Evolutionary conservation across 2,888 invertebrate species (phyloP), one percentile per base, ranked within the genome.

Genomic region (Hybos culiciformis): DNA sequence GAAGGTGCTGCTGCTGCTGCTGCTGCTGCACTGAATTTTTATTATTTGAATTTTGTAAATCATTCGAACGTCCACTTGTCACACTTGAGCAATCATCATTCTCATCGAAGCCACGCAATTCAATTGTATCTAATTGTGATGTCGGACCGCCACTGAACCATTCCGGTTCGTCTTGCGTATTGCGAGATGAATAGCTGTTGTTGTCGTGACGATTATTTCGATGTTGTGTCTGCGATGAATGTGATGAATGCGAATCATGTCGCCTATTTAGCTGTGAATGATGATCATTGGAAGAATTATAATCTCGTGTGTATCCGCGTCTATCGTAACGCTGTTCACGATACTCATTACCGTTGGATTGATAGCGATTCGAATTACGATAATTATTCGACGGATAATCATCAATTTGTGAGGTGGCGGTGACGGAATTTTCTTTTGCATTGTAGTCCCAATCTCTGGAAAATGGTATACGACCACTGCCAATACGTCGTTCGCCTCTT

Each of bases 111-210:
- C 94, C 94, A 38, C 84, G 80, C 53, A 94, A 70, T 65, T 94
- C 94, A 55, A 94, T 94, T 29, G 87, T 90, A 56, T 94, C 94
- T 57, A 80, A 63, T 61, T 91, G 86, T 47, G 91, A 91, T 47
- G 84, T 83, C 37, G 93, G 93, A 36, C 92, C 93, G 46, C 81
- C 81, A 56, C 83, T 83, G 59, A 81, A 83, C 87, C 93, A 92
- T 67, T 92, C 91, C 4, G 92, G 92, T 62, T 90, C 87, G 52
- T 84, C 86, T 53, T 71, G 72, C 56, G 71, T 71, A 54, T 70
- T 76, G 44, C 61, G 69, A 56, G 69, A 36, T 60, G 60, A 47
- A 54, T 26, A 58, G 59, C 36, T 59, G 56, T 36, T 14, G 21
- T 7, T 14, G 12, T 56, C 54, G 15, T 58, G 46, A 14, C 47